A percentile compares a stretch with the other conserved stretches of the same genome.
Conservation (phyloP, 2,888 invertebrate genomes). For the Troides helena region DNA sequence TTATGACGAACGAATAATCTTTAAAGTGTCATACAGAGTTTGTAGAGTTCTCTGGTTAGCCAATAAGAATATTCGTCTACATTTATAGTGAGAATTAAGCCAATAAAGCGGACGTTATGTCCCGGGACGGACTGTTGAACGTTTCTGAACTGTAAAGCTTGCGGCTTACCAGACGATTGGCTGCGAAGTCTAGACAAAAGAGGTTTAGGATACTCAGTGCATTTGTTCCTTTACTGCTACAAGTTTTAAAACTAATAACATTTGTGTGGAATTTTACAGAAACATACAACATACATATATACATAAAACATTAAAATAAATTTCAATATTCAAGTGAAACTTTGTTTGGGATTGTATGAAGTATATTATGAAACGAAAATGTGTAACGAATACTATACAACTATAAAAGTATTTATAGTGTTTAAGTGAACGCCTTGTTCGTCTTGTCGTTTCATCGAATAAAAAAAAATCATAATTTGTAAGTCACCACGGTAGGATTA, state of each 20-base stretch:
- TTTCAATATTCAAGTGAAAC: too few species aligned
- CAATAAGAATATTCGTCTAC: slow-evolving; percentile 4
- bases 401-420: too few species aligned
- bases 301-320: too few species aligned
- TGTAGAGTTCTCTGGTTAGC: neutral
- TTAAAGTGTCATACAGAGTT: neutral
- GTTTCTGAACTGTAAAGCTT: slow-evolving; percentile 29
- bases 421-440: too few species aligned
- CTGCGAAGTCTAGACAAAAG: slow-evolving; percentile 50
- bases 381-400: too few species aligned
- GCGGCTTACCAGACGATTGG: slow-evolving; percentile 42
- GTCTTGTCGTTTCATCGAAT: too few species aligned
- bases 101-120: slow-evolving; percentile 26
- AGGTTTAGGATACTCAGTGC: slow-evolving; percentile 21
- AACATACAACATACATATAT: neutral
- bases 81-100: slow-evolving; percentile 24
- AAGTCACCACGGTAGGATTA: too few species aligned
- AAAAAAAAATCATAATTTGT: too few species aligned
- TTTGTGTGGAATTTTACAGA: neutral
- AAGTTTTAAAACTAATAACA: slow-evolving; percentile 1
- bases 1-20: too few species aligned
- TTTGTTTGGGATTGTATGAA: too few species aligned
- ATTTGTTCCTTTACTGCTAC: slow-evolving; percentile 31
- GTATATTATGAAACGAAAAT: too few species aligned
- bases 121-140: slow-evolving; percentile 27